Evolutionary conservation across 2,113 vertebrate genomes (phyloP).

Genomic region (Pseudonaja textilis): DNA sequence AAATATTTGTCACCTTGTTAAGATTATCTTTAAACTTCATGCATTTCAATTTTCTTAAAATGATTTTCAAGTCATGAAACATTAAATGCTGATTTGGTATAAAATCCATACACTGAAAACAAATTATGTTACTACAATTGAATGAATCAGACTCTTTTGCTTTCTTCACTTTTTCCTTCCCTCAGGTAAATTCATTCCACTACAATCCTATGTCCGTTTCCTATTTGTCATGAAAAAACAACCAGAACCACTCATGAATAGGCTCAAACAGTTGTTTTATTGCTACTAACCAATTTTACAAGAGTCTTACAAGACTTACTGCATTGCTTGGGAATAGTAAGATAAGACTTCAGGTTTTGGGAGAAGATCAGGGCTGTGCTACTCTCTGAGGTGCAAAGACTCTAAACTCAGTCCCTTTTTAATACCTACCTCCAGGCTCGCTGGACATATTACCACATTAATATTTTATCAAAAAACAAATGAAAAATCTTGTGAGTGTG

Average conservation of each 20-base stretch:
- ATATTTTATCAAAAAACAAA: background rate
- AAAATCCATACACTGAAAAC: conserved; percentile 24
- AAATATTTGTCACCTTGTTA: conserved; percentile 41
- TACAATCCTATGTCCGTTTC: background rate
- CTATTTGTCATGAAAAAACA: background rate
- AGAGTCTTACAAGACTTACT: background rate
- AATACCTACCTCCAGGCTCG: background rate
- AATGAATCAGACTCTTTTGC: background rate
- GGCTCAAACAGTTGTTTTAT: background rate
- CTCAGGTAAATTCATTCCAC: background rate
- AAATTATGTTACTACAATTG: conserved; percentile 5
- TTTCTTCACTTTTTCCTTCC: background rate
- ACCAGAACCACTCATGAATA: background rate
- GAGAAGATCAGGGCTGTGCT: background rate
- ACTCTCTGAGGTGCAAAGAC: background rate
- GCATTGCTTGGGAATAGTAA: background rate
- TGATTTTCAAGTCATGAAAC: conserved; percentile 45
- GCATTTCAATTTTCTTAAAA: conserved; percentile 44
- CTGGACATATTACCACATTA: background rate
- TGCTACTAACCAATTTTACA: background rate
- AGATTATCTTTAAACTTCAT: conserved; percentile 44
- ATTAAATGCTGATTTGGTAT: conserved; percentile 49
- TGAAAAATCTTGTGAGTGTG: background rate
- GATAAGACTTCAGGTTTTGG: background rate
- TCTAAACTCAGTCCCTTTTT: background rate